Base-by-base conservation (phyloP, 2,888 invertebrate species). In the Mesodorylaimus sp. region DNA sequence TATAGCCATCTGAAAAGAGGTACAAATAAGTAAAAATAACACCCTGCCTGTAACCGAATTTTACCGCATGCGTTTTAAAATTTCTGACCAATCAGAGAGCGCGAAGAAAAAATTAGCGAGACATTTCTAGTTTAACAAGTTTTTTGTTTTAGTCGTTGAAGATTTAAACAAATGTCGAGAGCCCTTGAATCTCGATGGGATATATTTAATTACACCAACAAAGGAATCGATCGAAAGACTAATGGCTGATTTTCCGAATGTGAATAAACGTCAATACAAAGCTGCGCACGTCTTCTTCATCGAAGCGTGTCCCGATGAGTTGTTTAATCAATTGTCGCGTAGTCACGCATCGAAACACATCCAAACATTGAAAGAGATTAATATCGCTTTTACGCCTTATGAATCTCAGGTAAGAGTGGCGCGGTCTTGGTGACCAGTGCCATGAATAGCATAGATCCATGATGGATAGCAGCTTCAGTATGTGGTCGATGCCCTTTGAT, bases 251-350 rank as follows among this genome's bases (percentile, higher is more conserved):
- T 41, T 41, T 41, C 42, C 7, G 7, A 24, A 24, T 10, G 5
- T 5, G 23, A 21, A n/a, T n/a, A n/a, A 24, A 24, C 5, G 23
- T 21, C 44, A 42, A 79, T 95, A 95, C 72, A 81, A 81, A 65
- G 80, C 78, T 57, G 95, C 93, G 16, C 95, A 99, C 72, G 88
- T 97, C 10, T 97, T 88, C 73, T 97, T 97, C 69, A 97, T 97
- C 49, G 95, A 97, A 81, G 88, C 86, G 59, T 89, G 89, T 73
- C 87, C 87, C 59, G 89, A 91, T 77, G 88, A 88, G 75, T 76
- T 89, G 67, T 91, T 91, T 78, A 88, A 88, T 77, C 86, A 87
- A 74, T 75, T 91, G 70, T 88, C 88, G 79, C 87, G 88, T 75
- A 87, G 87, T 65, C 79, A 82, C 63, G 85, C 85, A 59, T 86